Conservation (phyloP, 2,888 invertebrate genomes). For the Ryuthela nishihirai region DNA sequence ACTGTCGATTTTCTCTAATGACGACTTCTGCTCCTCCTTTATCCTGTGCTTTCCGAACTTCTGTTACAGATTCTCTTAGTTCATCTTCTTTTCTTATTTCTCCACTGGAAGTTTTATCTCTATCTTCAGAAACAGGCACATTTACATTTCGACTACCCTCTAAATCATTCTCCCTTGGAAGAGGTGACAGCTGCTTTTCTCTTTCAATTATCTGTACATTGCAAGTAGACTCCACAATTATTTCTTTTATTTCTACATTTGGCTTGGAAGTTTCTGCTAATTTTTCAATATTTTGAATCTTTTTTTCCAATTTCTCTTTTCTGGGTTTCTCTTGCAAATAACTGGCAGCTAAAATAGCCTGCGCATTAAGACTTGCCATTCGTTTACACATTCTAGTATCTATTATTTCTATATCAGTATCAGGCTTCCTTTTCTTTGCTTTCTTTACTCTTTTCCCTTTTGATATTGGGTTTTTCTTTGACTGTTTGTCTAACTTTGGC, state of each 20-base stretch:
- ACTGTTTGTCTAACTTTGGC: slow-evolving; percentile 2
- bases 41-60: not conserved
- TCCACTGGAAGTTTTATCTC: not conserved
- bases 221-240: slow-evolving; percentile 10
- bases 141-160: not conserved
- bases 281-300: slow-evolving; percentile 6
- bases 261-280: slow-evolving; percentile 1
- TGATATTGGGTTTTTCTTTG: not conserved
- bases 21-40: not conserved
- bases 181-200: slow-evolving; percentile 1
- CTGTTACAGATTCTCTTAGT: not conserved
- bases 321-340: slow-evolving; percentile 53
- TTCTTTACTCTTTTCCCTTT: slow-evolving; percentile 7
- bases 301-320: slow-evolving; percentile 4
- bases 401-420: slow-evolving; percentile 40
- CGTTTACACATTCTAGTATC: slow-evolving; percentile 58
- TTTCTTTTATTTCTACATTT: slow-evolving; percentile 6
- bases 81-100: too few species aligned
- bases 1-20: not conserved
- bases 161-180: not conserved
- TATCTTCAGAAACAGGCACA: not conserved
- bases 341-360: slow-evolving; percentile 83
- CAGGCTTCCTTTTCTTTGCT: slow-evolving; percentile 43
- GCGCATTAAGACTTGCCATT: slow-evolving; percentile 87
- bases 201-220: slow-evolving; percentile 13